A percentile compares a stretch with the other conserved stretches of the same genome.
These are phyloP conservation scores for Mycalesis mineus DNA, from an alignment of 2,888 invertebrate genomes.

Conservation along the genomic window DNA sequence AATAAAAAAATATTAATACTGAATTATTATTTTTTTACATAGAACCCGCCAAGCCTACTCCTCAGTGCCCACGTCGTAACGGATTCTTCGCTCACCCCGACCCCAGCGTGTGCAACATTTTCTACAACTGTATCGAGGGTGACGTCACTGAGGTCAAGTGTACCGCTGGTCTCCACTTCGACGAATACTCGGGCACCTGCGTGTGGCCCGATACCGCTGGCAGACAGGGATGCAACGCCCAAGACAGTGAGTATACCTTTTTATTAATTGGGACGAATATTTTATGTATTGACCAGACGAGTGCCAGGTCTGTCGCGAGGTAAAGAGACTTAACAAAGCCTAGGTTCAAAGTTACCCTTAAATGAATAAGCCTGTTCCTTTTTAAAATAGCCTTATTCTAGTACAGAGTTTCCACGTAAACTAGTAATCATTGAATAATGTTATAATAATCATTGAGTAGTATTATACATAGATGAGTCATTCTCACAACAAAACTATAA, in stretches of 20 bases:
- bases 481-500: background rate
- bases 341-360: too few relatives aligned
- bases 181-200: slow-evolving; percentile 92
- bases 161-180: slow-evolving; percentile 93
- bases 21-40: slow-evolving; percentile 24
- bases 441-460: too few relatives aligned
- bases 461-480: background rate
- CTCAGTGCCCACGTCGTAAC: slow-evolving; percentile 88
- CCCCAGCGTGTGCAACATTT: slow-evolving; percentile 87
- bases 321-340: too few relatives aligned
- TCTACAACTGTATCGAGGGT: slow-evolving; percentile 94
- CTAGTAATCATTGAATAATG: too few relatives aligned
- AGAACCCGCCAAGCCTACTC: slow-evolving; percentile 87
- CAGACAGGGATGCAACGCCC: slow-evolving; percentile 83
- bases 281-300: too few relatives aligned
- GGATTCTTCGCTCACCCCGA: slow-evolving; percentile 96
- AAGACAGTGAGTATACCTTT: slow-evolving; percentile 66
- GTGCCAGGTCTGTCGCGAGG: too few relatives aligned
- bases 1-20: too few relatives aligned
- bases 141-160: slow-evolving; percentile 88
- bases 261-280: too few relatives aligned
- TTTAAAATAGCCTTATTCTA: too few relatives aligned
- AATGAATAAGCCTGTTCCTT: too few relatives aligned
- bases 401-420: too few relatives aligned
- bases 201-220: slow-evolving; percentile 92